Evolutionary conservation across 2,888 invertebrate genomes (phyloP).

Genomic region (Patella ulyssiponensis): DNA sequence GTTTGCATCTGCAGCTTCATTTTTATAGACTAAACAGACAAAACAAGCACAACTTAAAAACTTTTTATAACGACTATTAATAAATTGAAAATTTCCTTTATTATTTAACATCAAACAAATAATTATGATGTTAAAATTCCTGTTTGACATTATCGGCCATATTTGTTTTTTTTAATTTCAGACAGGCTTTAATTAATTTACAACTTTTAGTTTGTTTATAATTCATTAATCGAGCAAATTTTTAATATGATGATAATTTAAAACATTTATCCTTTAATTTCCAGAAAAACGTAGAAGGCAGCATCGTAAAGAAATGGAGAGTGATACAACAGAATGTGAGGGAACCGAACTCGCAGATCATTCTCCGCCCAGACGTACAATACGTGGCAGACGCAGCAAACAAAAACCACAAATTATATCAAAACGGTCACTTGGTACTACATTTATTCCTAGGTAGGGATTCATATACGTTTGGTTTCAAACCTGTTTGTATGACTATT

Average conservation of each 20-base stretch:
- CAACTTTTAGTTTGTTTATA: background rate
- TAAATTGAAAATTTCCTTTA: too few relatives aligned
- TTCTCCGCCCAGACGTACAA: conserved; percentile 44
- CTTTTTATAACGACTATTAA: too few relatives aligned
- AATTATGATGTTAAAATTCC: too few relatives aligned
- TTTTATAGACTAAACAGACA: too few relatives aligned
- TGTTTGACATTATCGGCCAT: too few relatives aligned
- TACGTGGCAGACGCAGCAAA: conserved; percentile 49
- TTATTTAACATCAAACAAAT: too few relatives aligned
- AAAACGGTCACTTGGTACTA: conserved; percentile 48
- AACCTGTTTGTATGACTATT: background rate
- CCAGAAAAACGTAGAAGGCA: conserved; percentile 40
- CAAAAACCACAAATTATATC: conserved; percentile 53
- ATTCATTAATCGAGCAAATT: too few relatives aligned
- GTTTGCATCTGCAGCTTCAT: too few relatives aligned
- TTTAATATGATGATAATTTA: too few relatives aligned
- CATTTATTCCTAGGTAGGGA: conserved; percentile 48
- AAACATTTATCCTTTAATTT: background rate
- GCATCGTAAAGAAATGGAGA: conserved; percentile 44
- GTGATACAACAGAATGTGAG: conserved; percentile 53
- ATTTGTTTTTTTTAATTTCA: too few relatives aligned
- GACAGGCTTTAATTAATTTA: conserved; percentile 15
- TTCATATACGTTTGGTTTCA: background rate
- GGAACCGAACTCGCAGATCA: conserved; percentile 36
- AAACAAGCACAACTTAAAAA: too few relatives aligned